Conservation (phyloP, 2,113 vertebrate genomes). For the Puntigrus tetrazona region DNA sequence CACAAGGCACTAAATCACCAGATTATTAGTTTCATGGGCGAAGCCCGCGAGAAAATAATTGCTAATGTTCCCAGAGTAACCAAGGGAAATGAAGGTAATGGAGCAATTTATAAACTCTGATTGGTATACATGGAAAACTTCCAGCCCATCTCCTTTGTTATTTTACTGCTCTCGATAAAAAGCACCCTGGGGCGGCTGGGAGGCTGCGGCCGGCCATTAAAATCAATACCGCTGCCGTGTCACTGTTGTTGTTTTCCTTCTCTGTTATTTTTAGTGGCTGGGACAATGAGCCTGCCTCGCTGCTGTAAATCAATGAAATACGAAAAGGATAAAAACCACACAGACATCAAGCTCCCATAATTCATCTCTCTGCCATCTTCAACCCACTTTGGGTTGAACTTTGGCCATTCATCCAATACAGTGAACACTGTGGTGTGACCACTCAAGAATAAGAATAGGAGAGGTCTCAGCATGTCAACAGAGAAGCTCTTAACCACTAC, state of each 20-base stretch:
- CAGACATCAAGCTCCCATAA: constrained; percentile 59
- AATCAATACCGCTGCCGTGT: constrained; percentile 77
- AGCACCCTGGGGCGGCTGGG: constrained; percentile 67
- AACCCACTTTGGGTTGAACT: constrained; percentile 41
- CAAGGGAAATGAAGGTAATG: constrained; percentile 85
- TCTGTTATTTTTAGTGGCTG: constrained; percentile 74
- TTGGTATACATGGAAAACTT: constrained; percentile 83
- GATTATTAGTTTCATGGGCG: constrained; percentile 84
- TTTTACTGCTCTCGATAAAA: constrained; percentile 79
- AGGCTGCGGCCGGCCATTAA: constrained; percentile 69
- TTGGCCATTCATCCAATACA: constrained; percentile 39
- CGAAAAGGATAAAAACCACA: constrained; percentile 55
- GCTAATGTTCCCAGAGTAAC: constrained; percentile 84
- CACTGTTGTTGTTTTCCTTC: constrained; percentile 65
- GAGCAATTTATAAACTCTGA: constrained; percentile 86
- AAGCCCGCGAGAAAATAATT: constrained; percentile 82
- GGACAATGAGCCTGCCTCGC: constrained; percentile 62
- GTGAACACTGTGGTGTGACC: constrained; percentile 15
- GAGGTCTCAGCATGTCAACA: constrained; percentile 30
- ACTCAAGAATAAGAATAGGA: constrained; percentile 31
- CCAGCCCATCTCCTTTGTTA: constrained; percentile 81
- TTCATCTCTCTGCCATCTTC: constrained; percentile 66
- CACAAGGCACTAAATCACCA: constrained; percentile 82
- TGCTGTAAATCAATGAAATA: constrained; percentile 76
- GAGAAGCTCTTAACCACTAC: constrained; percentile 37